A percentile compares a stretch with the other conserved stretches of the same genome.
Conservation (phyloP, 2,888 invertebrate genomes). For the Amiota mariae region DNA sequence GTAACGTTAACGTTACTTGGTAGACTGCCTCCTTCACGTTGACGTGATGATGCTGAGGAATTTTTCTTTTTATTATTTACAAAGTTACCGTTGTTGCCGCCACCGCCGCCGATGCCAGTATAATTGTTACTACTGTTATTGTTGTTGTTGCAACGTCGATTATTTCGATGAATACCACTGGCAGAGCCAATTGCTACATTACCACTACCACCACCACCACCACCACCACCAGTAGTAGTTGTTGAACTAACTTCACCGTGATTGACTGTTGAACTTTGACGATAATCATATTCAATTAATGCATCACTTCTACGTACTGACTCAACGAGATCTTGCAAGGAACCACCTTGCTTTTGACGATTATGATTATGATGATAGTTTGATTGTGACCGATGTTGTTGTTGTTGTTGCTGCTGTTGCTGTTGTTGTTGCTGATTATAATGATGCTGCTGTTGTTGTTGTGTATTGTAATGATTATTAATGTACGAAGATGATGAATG, state of each 20-base stretch:
- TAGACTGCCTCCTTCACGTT: constrained; percentile 80
- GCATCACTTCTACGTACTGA: constrained; percentile 70
- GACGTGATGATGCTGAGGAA: constrained; percentile 73
- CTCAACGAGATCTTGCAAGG: constrained; percentile 78
- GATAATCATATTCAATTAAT: constrained; percentile 71
- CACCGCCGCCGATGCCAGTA: not conserved
- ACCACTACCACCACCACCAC: not conserved
- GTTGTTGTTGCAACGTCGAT: not conserved
- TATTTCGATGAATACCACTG: not conserved
- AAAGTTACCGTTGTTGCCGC: constrained; percentile 29
- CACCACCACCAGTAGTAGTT: not conserved
- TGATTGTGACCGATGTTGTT: constrained; percentile 4
- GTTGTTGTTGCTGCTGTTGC: constrained; percentile 34
- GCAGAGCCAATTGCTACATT: constrained; percentile 37
- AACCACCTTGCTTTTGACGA: constrained; percentile 76
- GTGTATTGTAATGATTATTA: constrained; percentile 13
- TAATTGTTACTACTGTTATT: too few relatives aligned
- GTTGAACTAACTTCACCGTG: not conserved
- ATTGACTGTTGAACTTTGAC: constrained; percentile 40
- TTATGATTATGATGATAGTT: constrained; percentile 46
- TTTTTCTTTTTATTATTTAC: constrained; percentile 63
- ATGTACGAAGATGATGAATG: constrained; percentile 37
- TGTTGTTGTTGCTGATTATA: constrained; percentile 29
- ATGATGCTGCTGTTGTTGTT: constrained; percentile 36
- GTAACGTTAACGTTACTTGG: constrained; percentile 77